A percentile compares a stretch with the other conserved stretches of the same genome.
Evolutionary conservation across 2,888 invertebrate species (phyloP).

Genomic region (Piscicola geometra): DNA sequence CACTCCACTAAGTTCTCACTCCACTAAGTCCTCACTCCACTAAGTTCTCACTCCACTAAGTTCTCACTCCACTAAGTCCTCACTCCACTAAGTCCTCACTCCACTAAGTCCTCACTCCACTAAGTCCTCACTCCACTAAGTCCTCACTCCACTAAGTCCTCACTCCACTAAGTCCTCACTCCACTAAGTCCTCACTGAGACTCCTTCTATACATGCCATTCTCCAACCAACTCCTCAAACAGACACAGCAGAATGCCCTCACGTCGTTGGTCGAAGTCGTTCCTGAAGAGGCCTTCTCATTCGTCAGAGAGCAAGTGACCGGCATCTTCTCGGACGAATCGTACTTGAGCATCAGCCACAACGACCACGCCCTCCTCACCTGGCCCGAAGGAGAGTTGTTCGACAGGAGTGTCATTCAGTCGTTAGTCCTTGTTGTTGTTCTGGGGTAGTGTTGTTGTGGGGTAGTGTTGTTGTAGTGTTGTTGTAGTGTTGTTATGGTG

Average conservation of each 20-base stretch:
- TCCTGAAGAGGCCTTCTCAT: constrained; percentile 65
- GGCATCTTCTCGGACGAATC: constrained; percentile 59
- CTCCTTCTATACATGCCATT: too few relatives aligned
- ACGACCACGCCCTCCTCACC: constrained; percentile 64
- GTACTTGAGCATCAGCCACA: constrained; percentile 65
- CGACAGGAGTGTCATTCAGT: constrained; percentile 71
- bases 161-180: too few relatives aligned
- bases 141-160: too few relatives aligned
- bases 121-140: too few relatives aligned
- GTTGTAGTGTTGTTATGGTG: neutral
- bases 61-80: too few relatives aligned
- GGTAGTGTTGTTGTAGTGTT: too few relatives aligned
- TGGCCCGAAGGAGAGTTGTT: constrained; percentile 85
- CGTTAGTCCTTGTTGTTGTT: constrained; percentile 21
- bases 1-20: too few relatives aligned
- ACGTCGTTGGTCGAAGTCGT: constrained; percentile 66
- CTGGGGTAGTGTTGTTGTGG: constrained; percentile 19
- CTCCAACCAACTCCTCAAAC: neutral
- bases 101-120: too few relatives aligned
- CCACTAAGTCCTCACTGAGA: too few relatives aligned
- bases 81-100: too few relatives aligned
- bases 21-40: too few relatives aligned
- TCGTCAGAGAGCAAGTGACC: constrained; percentile 64
- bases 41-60: too few relatives aligned
- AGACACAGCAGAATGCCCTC: constrained; percentile 64